These are phyloP conservation scores for Tachypleus tridentatus DNA, from an alignment of 1,140 invertebrate genomes.

Conservation along the genomic window DNA sequence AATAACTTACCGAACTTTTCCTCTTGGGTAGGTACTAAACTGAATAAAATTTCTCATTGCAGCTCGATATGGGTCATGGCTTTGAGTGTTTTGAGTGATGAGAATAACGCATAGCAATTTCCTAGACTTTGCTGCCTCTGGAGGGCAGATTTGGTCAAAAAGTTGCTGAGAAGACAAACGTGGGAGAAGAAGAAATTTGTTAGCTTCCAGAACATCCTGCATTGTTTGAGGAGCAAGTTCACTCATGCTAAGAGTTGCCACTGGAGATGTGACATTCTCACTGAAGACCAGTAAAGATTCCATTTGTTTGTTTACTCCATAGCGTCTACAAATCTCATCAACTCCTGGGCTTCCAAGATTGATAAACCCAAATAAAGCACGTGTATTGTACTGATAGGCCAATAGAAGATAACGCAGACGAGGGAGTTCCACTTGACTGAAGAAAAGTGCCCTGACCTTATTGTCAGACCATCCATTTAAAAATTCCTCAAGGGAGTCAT, in stretches of 20 bases:
- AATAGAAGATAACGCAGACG: conserved; percentile 74
- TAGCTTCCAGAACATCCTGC: conserved; percentile 72
- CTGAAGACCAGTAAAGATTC: conserved; percentile 84
- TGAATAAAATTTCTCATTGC: conserved; percentile 44
- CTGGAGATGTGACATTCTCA: conserved; percentile 65
- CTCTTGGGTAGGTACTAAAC: conserved; percentile 29
- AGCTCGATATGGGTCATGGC: conserved; percentile 34
- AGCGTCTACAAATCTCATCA: conserved; percentile 29
- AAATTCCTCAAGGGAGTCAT: conserved; percentile 61
- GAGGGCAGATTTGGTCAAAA: conserved; percentile 75
- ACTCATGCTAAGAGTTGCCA: conserved; percentile 70
- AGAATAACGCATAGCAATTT: conserved; percentile 78
- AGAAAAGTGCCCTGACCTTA: conserved; percentile 73
- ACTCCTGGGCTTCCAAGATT: conserved; percentile 22
- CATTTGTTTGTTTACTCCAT: conserved; percentile 57
- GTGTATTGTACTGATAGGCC: conserved; percentile 69
- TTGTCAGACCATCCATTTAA: conserved; percentile 82
- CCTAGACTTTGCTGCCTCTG: conserved; percentile 62
- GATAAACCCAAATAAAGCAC: conserved; percentile 76
- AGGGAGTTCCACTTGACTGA: conserved; percentile 60
- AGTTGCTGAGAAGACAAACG: conserved; percentile 81
- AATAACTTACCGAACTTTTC: conserved; percentile 7
- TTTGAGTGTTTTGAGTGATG: conserved; percentile 50
- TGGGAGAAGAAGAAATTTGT: conserved; percentile 78
- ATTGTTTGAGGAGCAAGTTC: conserved; percentile 76